Conservation (phyloP, 1,140 invertebrate species). For the Phymorhynchus buccinoides region DNA sequence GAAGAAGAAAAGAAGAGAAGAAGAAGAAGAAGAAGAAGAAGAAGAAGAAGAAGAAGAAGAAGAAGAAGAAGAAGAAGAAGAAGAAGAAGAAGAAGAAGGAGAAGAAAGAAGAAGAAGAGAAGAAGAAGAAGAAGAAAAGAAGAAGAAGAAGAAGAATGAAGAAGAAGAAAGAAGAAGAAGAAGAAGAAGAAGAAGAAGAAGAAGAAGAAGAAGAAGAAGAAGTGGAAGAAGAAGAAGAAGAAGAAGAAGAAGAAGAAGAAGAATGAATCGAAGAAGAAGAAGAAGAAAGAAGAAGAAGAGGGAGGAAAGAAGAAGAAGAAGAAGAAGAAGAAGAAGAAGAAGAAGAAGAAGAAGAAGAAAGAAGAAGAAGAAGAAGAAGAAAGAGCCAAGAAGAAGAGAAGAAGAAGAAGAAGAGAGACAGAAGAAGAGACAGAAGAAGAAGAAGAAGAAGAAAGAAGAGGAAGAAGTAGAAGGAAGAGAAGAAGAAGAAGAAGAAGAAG, state of each 20-base stretch:
- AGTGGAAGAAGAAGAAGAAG: neutral
- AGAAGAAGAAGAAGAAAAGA: neutral
- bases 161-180: neutral
- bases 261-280: too few species aligned
- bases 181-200: too few species aligned
- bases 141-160: too few species aligned
- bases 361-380: neutral
- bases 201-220: neutral
- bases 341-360: too few species aligned
- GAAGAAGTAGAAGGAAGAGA: neutral
- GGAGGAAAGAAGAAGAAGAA: neutral
- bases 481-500: neutral
- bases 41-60: neutral
- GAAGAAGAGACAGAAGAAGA: too few species aligned
- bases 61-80: neutral
- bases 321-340: neutral
- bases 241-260: neutral
- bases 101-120: neutral
- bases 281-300: neutral
- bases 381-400: neutral
- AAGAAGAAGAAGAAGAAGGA: neutral
- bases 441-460: too few species aligned
- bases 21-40: neutral
- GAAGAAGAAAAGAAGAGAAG: neutral
- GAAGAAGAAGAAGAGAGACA: neutral